Base-by-base conservation (phyloP, 2,113 vertebrate genomes). In the Corythornis madagascariensis region DNA sequence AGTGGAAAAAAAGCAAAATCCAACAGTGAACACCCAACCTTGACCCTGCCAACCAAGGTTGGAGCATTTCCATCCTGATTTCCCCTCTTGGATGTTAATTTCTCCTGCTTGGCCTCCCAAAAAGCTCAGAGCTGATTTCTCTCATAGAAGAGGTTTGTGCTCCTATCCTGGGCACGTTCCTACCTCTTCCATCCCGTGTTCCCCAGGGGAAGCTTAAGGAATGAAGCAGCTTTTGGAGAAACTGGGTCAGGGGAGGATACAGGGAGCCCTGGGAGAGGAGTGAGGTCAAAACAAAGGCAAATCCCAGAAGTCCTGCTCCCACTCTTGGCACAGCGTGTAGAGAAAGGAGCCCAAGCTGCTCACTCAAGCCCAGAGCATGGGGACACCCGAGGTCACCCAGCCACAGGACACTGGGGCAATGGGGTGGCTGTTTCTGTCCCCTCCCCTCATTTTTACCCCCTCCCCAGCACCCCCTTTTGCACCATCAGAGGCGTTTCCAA, bases 261-360 rank as follows among this genome's bases (percentile, higher is more conserved):
- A 31, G 61, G 53, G 29, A 38, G 35, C 53, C 57, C 20, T n/a
- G 69, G 45, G 53, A 61, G 59, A 24, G 70, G 31, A 70, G 76
- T 31, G 2, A 13, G 84, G n/a, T 64, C 0, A 1, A 16, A 71
- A 48, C 0, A 0, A 56, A 66, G 42, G 9, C 10, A 0, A 61
- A 77, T 89, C 82, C 74, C 82, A 4, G 3, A 11, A 2, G 55
- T 47, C 50, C 69, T 13, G 1, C 31, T 64, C 57, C 52, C 38
- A 38, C 11, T 38, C 3, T 43, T 38, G 0, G 47, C 84, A 72
- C 66, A 35, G 83, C 90, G 33, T 14, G 0, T 7, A 0, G 5
- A 86, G 69, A 55, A 88, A 86, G 2, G 52, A 95, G 83, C 76
- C 47, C 83, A 31, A 56, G 35, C 11, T 2, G 5, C 29, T 16